Evolutionary conservation across 2,797 vertebrate genomes (phyloP).

Genomic region (Pristis pectinata): DNA sequence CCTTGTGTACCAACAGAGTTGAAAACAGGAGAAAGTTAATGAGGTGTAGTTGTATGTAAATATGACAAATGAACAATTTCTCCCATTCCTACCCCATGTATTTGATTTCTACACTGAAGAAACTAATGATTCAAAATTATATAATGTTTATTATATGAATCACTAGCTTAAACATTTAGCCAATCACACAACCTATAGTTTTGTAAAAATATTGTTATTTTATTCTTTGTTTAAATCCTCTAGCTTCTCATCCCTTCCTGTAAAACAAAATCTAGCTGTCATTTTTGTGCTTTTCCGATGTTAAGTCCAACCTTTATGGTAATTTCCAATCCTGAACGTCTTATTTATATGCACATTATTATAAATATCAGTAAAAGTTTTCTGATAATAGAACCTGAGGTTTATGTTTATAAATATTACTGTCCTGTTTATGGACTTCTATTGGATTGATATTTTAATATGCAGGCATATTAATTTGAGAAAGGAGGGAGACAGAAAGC

Average conservation of each 20-base stretch:
- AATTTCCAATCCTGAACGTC: too few species aligned
- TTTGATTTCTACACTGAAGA: background rate
- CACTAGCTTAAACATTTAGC: background rate
- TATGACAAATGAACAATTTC: background rate
- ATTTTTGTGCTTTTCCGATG: background rate
- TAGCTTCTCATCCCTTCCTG: background rate
- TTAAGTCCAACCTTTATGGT: background rate
- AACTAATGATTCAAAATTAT: background rate
- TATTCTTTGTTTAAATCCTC: background rate
- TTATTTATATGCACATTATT: background rate
- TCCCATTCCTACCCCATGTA: background rate
- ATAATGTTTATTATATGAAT: background rate
- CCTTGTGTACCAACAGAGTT: background rate
- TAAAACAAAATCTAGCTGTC: background rate
- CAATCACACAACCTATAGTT: background rate
- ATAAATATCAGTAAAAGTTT: background rate
- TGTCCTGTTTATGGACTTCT: background rate
- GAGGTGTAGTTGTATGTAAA: background rate
- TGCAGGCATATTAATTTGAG: background rate
- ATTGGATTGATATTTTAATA: background rate
- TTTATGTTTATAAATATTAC: background rate
- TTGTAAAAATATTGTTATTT: background rate
- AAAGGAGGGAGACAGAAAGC: too few species aligned
- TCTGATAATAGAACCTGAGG: background rate
- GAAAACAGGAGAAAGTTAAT: background rate